A percentile compares a stretch with the other conserved stretches of the same genome.
phyloP scores from a whole-genome alignment of 2,888 invertebrate species.

The Melanostoma mellinum region DNA sequence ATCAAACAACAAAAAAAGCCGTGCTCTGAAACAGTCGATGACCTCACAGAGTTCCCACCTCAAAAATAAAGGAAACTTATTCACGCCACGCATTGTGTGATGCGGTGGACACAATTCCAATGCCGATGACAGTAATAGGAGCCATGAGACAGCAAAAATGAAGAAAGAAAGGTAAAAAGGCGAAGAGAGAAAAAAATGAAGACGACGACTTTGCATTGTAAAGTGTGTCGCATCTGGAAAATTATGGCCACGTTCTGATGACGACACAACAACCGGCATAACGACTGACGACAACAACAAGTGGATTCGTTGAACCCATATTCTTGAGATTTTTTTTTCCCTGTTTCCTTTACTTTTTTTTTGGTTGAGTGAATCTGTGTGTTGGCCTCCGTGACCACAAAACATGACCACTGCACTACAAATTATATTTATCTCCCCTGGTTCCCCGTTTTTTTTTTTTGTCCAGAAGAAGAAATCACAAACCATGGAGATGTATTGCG shows the following conservation, averaged over 20 bases:
- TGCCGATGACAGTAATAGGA: slow-evolving; percentile 20
- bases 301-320: slow-evolving; percentile 60
- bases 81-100: slow-evolving; percentile 40
- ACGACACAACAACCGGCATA: not conserved
- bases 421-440: slow-evolving; percentile 13
- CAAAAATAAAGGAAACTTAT: slow-evolving; percentile 34
- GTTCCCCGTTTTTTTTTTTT: not conserved
- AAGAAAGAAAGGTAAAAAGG: slow-evolving; percentile 14
- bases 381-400: slow-evolving; percentile 59
- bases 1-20: slow-evolving; percentile 6
- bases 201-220: slow-evolving; percentile 42
- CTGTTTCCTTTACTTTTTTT: not conserved
- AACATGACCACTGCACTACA: slow-evolving; percentile 61
- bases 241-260: slow-evolving; percentile 34
- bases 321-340: not conserved
- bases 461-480: slow-evolving; percentile 25
- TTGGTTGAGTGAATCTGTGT: slow-evolving; percentile 51
- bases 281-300: slow-evolving; percentile 36
- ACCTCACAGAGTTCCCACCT: slow-evolving; percentile 55
- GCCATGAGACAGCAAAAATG: slow-evolving; percentile 2
- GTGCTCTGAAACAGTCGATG: slow-evolving; percentile 55
- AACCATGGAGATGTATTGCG: slow-evolving; percentile 25
- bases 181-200: slow-evolving; percentile 14
- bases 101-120: slow-evolving; percentile 44
- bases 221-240: slow-evolving; percentile 47